A percentile compares a stretch with the other conserved stretches of the same genome.
phyloP scores from a whole-genome alignment of 2,888 invertebrate genomes.

The Mythimna pallens region DNA sequence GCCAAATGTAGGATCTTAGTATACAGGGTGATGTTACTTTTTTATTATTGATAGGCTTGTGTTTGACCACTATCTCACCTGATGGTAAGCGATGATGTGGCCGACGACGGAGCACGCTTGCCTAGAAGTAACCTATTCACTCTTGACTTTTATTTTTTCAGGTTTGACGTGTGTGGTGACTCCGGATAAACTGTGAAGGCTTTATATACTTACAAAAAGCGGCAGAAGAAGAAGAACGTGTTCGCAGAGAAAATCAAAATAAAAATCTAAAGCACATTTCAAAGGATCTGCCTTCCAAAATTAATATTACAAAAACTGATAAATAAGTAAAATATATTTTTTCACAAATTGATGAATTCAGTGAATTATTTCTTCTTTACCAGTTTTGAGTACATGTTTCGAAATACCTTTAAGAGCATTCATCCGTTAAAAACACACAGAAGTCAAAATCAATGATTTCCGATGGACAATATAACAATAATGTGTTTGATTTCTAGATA shows the following conservation, averaged over 20 bases:
- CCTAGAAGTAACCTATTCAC: too few species aligned
- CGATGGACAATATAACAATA: too few species aligned
- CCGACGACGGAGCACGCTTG: too few species aligned
- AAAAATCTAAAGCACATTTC: not conserved
- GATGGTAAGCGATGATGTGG: too few species aligned
- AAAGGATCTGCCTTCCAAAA: not conserved
- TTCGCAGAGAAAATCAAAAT: not conserved
- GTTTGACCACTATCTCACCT: too few species aligned
- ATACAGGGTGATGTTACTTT: not conserved
- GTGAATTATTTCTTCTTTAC: not conserved
- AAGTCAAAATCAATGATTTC: too few species aligned
- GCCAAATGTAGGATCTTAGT: not conserved
- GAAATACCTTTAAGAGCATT: too few species aligned
- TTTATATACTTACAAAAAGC: not conserved
- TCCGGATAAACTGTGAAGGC: not conserved
- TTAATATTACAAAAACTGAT: not conserved
- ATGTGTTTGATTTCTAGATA: too few species aligned
- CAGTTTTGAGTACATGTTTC: too few species aligned
- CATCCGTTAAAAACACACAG: too few species aligned
- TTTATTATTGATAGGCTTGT: too few species aligned
- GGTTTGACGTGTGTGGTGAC: not conserved
- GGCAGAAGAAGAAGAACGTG: not conserved
- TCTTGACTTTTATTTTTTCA: not conserved
- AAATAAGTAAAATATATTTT: not conserved
- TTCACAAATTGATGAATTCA: not conserved